A percentile compares a stretch with the other conserved stretches of the same genome.
Conservation (phyloP, 2,888 invertebrate genomes). For the Andrena praecox region DNA sequence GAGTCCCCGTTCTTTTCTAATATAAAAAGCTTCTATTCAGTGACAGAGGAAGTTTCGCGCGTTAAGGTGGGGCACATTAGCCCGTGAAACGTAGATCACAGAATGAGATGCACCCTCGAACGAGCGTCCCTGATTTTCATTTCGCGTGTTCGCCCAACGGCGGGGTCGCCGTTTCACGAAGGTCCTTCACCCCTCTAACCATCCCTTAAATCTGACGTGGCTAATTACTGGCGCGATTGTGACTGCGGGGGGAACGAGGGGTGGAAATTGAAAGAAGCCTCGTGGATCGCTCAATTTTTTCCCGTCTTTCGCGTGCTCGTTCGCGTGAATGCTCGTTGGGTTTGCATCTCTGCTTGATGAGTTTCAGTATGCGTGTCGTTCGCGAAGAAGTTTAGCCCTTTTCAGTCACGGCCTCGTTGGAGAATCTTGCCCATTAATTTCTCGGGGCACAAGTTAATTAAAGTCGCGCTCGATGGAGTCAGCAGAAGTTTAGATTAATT, state of each 20-base stretch:
- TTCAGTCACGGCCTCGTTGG: neutral
- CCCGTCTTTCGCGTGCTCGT: neutral
- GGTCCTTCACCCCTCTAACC: conserved; percentile 62
- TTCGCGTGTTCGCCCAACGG: conserved; percentile 69
- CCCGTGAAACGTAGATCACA: conserved; percentile 56
- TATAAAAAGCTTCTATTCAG: conserved; percentile 18
- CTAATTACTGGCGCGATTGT: conserved; percentile 62
- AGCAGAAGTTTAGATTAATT: too few species aligned
- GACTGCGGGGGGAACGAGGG: conserved; percentile 14
- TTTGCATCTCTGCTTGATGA: conserved; percentile 6
- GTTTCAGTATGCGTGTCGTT: neutral
- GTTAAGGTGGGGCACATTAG: conserved; percentile 52
- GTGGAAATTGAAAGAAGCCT: conserved; percentile 37
- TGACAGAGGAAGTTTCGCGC: conserved; percentile 62
- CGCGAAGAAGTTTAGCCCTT: neutral
- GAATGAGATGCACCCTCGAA: conserved; percentile 71
- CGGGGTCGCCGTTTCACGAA: conserved; percentile 46
- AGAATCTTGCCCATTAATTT: neutral
- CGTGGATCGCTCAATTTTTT: conserved; percentile 29
- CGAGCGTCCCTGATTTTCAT: conserved; percentile 70
- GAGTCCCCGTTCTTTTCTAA: conserved; percentile 22
- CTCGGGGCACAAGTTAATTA: neutral
- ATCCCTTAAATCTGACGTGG: conserved; percentile 64
- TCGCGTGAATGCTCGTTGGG: conserved; percentile 2
- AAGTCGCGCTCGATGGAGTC: neutral